phyloP scores from a whole-genome alignment of 2,797 vertebrate genomes.

The Pseudotriccus pelzelni region DNA sequence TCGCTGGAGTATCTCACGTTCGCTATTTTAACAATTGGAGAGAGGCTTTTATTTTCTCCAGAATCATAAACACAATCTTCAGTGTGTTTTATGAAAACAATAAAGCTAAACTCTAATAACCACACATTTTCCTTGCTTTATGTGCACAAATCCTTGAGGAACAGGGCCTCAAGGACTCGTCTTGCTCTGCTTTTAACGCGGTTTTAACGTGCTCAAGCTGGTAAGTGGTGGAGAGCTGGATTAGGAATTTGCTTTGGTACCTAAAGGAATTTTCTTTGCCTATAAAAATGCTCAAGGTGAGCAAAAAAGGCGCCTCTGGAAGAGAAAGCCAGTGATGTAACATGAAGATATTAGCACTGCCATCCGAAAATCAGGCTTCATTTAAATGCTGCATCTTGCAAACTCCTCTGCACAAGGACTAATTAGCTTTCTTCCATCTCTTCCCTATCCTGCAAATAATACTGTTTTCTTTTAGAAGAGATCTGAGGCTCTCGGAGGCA shows the following conservation, averaged over 20 bases:
- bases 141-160: conserved; percentile 65
- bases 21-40: conserved; percentile 63
- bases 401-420: not conserved
- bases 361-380: not conserved
- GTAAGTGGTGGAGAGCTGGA: conserved; percentile 32
- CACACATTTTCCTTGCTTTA: conserved; percentile 64
- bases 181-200: conserved; percentile 62
- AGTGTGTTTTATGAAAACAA: conserved; percentile 72
- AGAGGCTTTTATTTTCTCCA: conserved; percentile 63
- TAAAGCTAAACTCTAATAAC: conserved; percentile 66
- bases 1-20: conserved; percentile 51
- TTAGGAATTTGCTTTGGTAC: conserved; percentile 54
- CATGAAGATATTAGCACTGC: not conserved
- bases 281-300: conserved; percentile 44
- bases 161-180: conserved; percentile 58
- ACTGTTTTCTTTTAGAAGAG: conserved; percentile 56
- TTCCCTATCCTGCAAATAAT: conserved; percentile 24
- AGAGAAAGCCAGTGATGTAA: not conserved
- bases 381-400: conserved; percentile 15
- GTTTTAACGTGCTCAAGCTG: conserved; percentile 59
- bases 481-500: conserved; percentile 56
- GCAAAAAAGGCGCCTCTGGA: not conserved
- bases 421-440: conserved; percentile 43
- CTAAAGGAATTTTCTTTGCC: conserved; percentile 9
- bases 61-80: conserved; percentile 56